Conservation (phyloP, 2,797 vertebrate genomes). For the Leptodactylus fallax region DNA sequence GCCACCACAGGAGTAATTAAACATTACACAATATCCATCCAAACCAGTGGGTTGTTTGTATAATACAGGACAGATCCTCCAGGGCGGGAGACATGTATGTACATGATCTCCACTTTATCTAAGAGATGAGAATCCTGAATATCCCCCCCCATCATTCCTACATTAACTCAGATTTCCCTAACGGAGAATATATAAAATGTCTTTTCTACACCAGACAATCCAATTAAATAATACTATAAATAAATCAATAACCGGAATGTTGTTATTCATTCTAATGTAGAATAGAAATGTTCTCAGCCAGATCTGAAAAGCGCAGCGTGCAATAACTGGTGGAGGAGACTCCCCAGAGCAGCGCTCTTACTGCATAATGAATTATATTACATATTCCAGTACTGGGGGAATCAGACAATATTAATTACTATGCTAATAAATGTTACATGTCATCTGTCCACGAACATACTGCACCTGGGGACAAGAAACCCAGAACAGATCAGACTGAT, state of each 20-base stretch:
- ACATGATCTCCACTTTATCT: too few relatives aligned
- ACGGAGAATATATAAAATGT: too few relatives aligned
- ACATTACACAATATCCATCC: too few relatives aligned
- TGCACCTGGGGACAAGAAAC: not conserved
- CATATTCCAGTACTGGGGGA: not conserved
- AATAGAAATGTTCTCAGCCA: not conserved
- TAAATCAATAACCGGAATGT: not conserved
- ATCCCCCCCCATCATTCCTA: too few relatives aligned
- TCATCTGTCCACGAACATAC: not conserved
- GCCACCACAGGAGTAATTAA: too few relatives aligned
- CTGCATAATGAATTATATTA: constrained; percentile 15
- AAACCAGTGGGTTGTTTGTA: too few relatives aligned
- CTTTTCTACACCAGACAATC: not conserved
- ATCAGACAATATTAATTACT: constrained; percentile 20
- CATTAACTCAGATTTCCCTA: too few relatives aligned
- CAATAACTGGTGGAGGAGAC: not conserved
- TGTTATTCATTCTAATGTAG: not conserved
- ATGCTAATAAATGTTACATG: constrained; percentile 32
- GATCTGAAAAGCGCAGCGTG: not conserved
- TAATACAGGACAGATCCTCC: too few relatives aligned
- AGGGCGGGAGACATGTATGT: too few relatives aligned
- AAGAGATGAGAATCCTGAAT: too few relatives aligned
- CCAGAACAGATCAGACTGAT: not conserved
- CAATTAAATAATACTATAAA: not conserved
- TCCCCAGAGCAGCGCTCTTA: not conserved